These are phyloP conservation scores for Morone chrysops DNA, from an alignment of 2,113 vertebrate genomes.

Conservation along the genomic window DNA sequence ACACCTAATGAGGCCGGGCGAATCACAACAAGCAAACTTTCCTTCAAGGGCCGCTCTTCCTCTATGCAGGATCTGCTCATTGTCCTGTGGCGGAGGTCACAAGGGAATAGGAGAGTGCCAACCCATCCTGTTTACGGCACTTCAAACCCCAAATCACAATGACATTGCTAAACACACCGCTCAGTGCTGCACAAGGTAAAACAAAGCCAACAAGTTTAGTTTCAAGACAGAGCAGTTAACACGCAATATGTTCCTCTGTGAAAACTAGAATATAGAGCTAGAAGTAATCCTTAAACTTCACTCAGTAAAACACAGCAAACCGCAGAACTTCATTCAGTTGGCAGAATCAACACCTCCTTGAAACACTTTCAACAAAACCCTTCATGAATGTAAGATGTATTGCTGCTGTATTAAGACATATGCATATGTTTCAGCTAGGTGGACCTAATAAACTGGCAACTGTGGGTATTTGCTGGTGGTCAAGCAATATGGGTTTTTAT, in stretches of 20 bases:
- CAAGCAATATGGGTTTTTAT: no score
- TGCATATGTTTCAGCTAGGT: background rate
- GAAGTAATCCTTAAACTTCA: background rate
- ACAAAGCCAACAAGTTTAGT: constrained; percentile 19
- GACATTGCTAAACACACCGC: constrained; percentile 22
- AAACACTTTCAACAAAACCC: background rate
- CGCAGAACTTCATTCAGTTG: background rate
- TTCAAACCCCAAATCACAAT: constrained; percentile 67
- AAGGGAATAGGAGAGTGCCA: constrained; percentile 60
- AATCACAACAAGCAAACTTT: constrained; percentile 68
- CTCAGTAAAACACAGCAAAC: background rate
- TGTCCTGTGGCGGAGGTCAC: constrained; percentile 58
- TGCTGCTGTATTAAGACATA: background rate
- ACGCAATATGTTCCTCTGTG: background rate
- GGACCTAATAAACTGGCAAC: background rate
- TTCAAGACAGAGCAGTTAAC: constrained; percentile 24
- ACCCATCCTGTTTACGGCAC: constrained; percentile 81
- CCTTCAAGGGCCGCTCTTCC: constrained; percentile 43
- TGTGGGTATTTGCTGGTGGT: background rate
- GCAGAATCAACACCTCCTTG: no score
- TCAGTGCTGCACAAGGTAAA: background rate
- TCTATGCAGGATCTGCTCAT: constrained; percentile 60
- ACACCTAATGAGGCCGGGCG: constrained; percentile 49
- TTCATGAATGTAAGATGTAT: background rate
- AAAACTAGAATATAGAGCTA: background rate